Evolutionary conservation across 2,888 invertebrate species (phyloP), one percentile per base, ranked within the genome.

Genomic region (Cryptophagus acutangulus): DNA sequence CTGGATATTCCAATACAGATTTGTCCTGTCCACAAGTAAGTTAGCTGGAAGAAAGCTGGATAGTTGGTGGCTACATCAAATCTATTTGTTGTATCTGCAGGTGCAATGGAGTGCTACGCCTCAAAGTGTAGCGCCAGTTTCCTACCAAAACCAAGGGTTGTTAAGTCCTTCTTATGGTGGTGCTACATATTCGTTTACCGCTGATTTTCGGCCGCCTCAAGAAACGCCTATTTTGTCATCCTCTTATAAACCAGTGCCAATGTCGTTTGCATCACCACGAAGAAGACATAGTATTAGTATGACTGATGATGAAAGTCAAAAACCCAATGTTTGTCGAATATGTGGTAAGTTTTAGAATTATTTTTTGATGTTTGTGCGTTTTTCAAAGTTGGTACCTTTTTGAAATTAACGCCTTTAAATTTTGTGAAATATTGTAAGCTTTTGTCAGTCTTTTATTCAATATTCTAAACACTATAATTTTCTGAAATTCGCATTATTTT

Each of bases 241-340:
- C 1, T 38, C 37, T 9, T 78, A 79, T 58, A 76, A 80, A 57
- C 76, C 78, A 0, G 60, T 78, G 1, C 67, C 75, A 10, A 65
- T 77, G 30, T 48, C 61, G 1, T 65, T 63, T 37, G 55, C 66
- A 67, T 74, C 61, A 36, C 69, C 60, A 57, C 67, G 53, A 59
- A 66, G 58, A 58, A 30, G 58, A 18, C 55, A 59, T 25, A 61
- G 59, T 36, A 41, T 58, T 41, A 51, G 47, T 40, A 20, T 59
- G 2, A 40, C 63, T 20, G 85, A 83, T n/a, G 87, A 85, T 49
- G 86, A 86, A 54, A 80, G 82, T 47, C 79, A 79, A 54, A 83
- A 87, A 60, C 87, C 89, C 1, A 95, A 95, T 69, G 77, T 95
- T 25, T 96, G 95, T 63, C 77, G 92, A 17, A 88, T 95, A 48